These are phyloP conservation scores for Holothuria scabra DNA, from an alignment of 53 echinoderm and acorn worm genomes.

Conservation along the genomic window DNA sequence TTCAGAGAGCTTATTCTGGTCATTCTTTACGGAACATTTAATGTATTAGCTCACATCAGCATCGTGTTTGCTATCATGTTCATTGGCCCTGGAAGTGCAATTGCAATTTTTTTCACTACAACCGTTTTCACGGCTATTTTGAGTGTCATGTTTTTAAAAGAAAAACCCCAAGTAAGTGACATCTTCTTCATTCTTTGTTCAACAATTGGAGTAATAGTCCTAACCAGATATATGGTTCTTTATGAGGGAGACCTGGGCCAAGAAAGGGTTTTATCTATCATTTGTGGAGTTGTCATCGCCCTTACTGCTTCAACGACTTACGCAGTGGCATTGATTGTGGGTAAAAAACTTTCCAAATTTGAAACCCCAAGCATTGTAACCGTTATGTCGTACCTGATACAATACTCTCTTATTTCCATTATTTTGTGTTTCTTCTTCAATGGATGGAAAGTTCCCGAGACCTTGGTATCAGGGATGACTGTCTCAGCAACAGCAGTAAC, in stretches of 20 bases:
- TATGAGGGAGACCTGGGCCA: no score
- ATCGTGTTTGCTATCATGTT: neutral
- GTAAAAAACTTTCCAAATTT: neutral
- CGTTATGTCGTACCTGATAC: neutral
- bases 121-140: neutral
- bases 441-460: neutral
- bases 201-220: neutral
- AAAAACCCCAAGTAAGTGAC: neutral
- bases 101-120: neutral
- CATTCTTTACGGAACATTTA: neutral
- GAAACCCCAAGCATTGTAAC: neutral
- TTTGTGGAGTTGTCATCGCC: neutral
- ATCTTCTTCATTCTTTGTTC: conserved; percentile 2
- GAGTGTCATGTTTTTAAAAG: neutral
- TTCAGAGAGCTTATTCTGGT: neutral
- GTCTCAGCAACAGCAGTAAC: neutral
- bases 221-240: neutral
- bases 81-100: conserved; percentile 9
- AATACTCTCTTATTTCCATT: neutral
- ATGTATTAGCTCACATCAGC: neutral
- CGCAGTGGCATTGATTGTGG: neutral
- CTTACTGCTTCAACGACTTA: neutral
- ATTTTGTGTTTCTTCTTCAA: neutral
- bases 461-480: no score
- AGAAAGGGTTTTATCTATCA: no score